A percentile compares a stretch with the other conserved stretches of the same genome.
phyloP scores from a whole-genome alignment of 1,140 invertebrate genomes.

The Aphelinus certus region DNA sequence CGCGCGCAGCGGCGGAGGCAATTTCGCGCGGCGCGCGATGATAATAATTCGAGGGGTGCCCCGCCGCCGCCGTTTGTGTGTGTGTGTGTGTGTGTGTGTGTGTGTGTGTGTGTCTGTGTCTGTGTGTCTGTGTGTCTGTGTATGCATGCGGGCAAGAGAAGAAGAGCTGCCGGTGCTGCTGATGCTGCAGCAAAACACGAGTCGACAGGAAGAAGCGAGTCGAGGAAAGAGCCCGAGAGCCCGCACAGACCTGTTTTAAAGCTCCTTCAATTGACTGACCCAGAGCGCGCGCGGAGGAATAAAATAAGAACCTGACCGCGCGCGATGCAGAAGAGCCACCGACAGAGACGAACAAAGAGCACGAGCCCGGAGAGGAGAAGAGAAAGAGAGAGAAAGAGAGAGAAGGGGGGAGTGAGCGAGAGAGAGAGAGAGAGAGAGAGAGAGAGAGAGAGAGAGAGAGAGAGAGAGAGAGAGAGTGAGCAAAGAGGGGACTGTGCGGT shows the following conservation, averaged over 20 bases:
- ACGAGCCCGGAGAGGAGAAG: too few species aligned
- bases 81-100: not conserved
- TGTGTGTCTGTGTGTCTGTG: not conserved
- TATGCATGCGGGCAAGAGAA: too few species aligned
- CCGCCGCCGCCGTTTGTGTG: not conserved
- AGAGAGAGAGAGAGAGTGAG: not conserved
- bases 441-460: not conserved
- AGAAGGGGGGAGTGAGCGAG: not conserved
- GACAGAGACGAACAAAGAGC: conserved; percentile 2
- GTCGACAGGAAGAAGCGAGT: too few species aligned
- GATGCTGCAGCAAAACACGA: too few species aligned
- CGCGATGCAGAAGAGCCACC: not conserved
- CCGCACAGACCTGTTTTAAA: conserved; percentile 30
- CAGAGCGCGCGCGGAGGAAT: conserved; percentile 15
- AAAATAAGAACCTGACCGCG: conserved; percentile 1
- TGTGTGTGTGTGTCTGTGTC: too few species aligned
- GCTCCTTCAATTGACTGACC: conserved; percentile 23
- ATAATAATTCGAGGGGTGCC: conserved; percentile 31
- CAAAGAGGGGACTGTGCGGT: not conserved
- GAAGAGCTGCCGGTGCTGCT: too few species aligned
- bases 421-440: not conserved
- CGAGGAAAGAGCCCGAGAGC: not conserved
- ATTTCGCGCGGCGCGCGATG: conserved; percentile 15
- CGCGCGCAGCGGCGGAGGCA: not conserved
- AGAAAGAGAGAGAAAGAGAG: not conserved